These are phyloP conservation scores for Vulpes ferrilata DNA, from an alignment of 2,113 vertebrate species.

Conservation along the genomic window DNA sequence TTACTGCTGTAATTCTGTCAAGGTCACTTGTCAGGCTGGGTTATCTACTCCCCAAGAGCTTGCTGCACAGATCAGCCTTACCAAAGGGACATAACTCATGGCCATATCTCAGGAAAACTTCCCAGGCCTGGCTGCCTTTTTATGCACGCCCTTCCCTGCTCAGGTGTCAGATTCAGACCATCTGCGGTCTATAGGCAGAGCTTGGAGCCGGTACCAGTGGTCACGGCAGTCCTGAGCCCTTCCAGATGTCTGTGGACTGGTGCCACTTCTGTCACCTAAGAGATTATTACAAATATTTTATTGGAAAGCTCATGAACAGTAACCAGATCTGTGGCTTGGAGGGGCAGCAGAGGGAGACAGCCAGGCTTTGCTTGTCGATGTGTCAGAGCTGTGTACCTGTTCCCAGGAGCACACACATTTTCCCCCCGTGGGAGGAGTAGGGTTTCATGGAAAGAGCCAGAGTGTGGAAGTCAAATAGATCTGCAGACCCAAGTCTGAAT, in stretches of 20 bases:
- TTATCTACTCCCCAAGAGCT: constrained; percentile 73
- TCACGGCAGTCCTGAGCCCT: not conserved
- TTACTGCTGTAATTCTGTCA: constrained; percentile 65
- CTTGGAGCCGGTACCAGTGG: not conserved
- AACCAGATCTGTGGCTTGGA: not conserved
- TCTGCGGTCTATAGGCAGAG: not conserved
- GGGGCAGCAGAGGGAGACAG: rapidly evolving
- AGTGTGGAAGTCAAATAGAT: not conserved
- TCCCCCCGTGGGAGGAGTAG: not conserved
- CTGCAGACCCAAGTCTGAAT: not conserved
- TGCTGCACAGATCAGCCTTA: constrained; percentile 65
- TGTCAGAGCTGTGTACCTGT: rapidly evolving
- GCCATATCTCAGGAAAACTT: constrained; percentile 52
- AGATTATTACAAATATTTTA: not conserved
- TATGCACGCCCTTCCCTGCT: constrained; percentile 24
- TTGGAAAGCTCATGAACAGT: not conserved
- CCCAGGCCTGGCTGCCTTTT: constrained; percentile 51
- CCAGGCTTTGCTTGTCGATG: rapidly evolving
- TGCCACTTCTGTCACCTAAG: not conserved
- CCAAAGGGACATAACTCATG: constrained; percentile 65
- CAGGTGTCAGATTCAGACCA: not conserved
- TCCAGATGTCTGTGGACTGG: not conserved
- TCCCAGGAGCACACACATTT: not conserved
- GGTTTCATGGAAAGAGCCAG: not conserved
- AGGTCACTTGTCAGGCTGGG: constrained; percentile 81